phyloP scores from a whole-genome alignment of 2,113 vertebrate genomes.

The Isurus oxyrinchus region DNA sequence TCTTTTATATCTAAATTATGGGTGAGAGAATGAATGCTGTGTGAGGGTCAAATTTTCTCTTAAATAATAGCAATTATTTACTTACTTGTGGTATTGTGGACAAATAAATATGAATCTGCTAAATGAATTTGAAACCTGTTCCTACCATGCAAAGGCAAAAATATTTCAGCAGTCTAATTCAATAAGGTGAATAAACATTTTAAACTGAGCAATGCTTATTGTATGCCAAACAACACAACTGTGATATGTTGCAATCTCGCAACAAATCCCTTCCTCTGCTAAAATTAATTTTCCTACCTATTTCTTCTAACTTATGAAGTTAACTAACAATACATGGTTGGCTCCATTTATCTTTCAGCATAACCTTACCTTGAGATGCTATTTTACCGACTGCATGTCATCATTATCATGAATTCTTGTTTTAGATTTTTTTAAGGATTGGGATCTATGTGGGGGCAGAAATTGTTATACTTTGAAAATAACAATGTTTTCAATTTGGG shows the following conservation, averaged over 20 bases:
- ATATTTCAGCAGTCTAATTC: not conserved
- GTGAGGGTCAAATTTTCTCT: not conserved
- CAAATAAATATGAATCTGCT: not conserved
- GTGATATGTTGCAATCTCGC: not conserved
- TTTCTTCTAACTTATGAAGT: not conserved
- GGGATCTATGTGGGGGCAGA: not conserved
- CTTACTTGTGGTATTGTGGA: not conserved
- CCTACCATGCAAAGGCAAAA: not conserved
- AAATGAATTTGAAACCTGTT: not conserved
- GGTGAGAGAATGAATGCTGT: not conserved
- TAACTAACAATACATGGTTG: not conserved
- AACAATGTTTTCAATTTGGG: not conserved
- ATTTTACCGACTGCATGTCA: not conserved
- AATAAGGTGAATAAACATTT: not conserved
- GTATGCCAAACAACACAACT: not conserved
- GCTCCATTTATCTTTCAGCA: not conserved
- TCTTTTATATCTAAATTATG: not conserved
- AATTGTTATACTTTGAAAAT: not conserved
- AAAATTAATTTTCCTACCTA: not conserved
- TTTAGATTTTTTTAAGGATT: not conserved
- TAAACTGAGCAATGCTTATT: not conserved
- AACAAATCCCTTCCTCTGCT: not conserved
- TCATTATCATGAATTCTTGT: not conserved
- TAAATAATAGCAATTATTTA: not conserved
- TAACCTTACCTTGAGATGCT: not conserved